phyloP scores from a whole-genome alignment of 1,140 invertebrate species.

The Whitmania pigra region DNA sequence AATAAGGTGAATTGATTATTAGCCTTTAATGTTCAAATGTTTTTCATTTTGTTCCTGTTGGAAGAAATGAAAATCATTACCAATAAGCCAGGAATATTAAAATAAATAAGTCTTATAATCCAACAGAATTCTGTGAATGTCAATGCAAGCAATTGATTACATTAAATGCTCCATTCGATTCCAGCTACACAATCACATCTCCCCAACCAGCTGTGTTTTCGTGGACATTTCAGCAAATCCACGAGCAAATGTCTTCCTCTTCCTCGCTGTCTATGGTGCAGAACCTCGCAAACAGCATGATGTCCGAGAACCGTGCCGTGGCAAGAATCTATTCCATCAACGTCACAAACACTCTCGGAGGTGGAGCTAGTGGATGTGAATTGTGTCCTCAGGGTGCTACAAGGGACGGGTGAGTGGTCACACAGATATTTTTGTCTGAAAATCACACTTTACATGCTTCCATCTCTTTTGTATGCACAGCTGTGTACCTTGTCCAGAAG shows the following conservation, averaged over 20 bases:
- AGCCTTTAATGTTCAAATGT: too few species aligned
- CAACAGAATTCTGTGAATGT: too few species aligned
- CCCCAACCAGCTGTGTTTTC: conserved; percentile 1
- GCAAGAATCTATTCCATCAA: conserved; percentile 49
- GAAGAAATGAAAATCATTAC: too few species aligned
- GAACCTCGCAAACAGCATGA: background rate
- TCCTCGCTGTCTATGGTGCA: background rate
- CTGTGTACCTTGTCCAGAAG: conserved; percentile 48
- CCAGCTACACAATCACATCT: background rate
- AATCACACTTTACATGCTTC: background rate
- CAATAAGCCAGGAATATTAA: too few species aligned
- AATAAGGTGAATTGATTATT: too few species aligned
- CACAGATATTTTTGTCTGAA: background rate
- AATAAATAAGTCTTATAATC: too few species aligned
- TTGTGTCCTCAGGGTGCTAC: conserved; percentile 45
- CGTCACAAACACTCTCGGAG: conserved; percentile 51
- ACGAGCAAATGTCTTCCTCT: background rate
- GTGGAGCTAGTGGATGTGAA: conserved; percentile 48
- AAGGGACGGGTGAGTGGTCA: conserved; percentile 28
- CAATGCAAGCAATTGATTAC: too few species aligned
- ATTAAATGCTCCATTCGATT: too few species aligned
- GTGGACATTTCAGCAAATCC: conserved; percentile 15
- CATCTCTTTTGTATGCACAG: conserved; percentile 27
- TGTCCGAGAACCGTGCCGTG: conserved; percentile 28
- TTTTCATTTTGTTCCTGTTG: too few species aligned